These are phyloP conservation scores for Alexandromys fortis DNA, from an alignment of 2,113 vertebrate species.

Conservation along the genomic window DNA sequence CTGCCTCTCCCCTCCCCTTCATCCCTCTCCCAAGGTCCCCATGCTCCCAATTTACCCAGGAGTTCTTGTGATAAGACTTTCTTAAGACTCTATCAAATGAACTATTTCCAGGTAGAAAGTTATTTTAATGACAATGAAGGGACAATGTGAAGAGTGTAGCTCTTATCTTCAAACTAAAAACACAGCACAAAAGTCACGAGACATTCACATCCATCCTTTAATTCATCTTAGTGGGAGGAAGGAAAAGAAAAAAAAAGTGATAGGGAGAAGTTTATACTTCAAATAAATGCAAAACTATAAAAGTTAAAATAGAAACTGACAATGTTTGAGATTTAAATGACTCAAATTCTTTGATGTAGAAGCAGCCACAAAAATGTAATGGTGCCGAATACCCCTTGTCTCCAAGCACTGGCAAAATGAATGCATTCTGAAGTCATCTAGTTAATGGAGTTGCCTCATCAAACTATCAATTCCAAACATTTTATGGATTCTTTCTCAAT, in stretches of 20 bases:
- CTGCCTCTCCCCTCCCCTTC: too few relatives aligned
- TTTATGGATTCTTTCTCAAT: conserved; percentile 52
- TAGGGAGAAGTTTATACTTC: background rate
- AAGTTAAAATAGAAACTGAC: conserved; percentile 11
- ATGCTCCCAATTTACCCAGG: too few relatives aligned
- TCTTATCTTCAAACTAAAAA: conserved; percentile 33
- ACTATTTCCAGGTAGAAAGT: background rate
- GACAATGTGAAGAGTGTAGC: background rate
- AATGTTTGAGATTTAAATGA: conserved; percentile 32
- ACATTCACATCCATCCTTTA: conserved; percentile 28
- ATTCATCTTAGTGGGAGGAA: background rate
- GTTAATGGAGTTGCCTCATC: background rate
- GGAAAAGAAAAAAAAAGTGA: background rate
- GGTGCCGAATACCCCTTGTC: background rate
- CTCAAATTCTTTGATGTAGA: conserved; percentile 40
- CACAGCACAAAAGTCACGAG: background rate
- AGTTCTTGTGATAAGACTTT: background rate
- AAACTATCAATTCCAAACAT: conserved; percentile 29
- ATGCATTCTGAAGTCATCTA: conserved; percentile 29
- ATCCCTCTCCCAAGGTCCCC: too few relatives aligned
- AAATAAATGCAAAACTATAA: conserved; percentile 38
- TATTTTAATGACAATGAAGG: conserved; percentile 48
- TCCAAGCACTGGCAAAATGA: conserved; percentile 35
- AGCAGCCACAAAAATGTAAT: background rate
- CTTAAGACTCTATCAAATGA: background rate